A percentile compares a stretch with the other conserved stretches of the same genome.
These are phyloP conservation scores for Chrosomus eos DNA, from an alignment of 2,797 vertebrate genomes.

Conservation along the genomic window DNA sequence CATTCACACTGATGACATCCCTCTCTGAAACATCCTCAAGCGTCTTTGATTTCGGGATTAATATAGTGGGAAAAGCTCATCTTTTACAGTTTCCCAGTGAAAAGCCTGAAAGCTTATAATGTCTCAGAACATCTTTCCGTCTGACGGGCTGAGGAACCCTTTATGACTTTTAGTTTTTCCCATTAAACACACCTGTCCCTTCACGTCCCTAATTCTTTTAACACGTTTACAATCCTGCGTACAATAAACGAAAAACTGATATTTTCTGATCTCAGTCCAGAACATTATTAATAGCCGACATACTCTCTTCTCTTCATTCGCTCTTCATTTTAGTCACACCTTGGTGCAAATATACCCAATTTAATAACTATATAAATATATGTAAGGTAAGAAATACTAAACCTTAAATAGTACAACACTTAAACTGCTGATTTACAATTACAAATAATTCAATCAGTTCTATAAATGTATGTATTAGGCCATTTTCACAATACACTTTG, in stretches of 20 bases:
- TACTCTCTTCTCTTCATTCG: too few species aligned
- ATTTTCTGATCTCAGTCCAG: background rate
- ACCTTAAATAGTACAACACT: too few species aligned
- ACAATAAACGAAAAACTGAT: background rate
- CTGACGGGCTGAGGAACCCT: background rate
- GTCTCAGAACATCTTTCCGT: background rate
- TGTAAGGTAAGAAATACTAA: too few species aligned
- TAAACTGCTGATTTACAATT: background rate
- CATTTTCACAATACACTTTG: too few species aligned
- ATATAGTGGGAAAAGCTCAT: background rate
- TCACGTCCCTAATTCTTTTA: background rate
- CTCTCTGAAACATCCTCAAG: background rate
- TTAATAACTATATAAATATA: too few species aligned
- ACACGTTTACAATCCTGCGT: background rate
- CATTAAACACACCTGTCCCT: background rate
- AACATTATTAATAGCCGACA: too few species aligned
- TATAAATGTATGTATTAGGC: background rate
- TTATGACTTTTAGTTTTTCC: background rate
- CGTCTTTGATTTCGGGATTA: background rate
- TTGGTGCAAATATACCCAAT: too few species aligned
- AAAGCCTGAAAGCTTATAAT: background rate
- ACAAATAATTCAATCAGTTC: background rate
- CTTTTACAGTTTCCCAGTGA: background rate
- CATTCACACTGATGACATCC: background rate
- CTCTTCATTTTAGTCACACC: too few species aligned